Evolutionary conservation across 2,797 vertebrate genomes (phyloP), one percentile per base, ranked within the genome.

Genomic region (Semaprochilodus insignis): DNA sequence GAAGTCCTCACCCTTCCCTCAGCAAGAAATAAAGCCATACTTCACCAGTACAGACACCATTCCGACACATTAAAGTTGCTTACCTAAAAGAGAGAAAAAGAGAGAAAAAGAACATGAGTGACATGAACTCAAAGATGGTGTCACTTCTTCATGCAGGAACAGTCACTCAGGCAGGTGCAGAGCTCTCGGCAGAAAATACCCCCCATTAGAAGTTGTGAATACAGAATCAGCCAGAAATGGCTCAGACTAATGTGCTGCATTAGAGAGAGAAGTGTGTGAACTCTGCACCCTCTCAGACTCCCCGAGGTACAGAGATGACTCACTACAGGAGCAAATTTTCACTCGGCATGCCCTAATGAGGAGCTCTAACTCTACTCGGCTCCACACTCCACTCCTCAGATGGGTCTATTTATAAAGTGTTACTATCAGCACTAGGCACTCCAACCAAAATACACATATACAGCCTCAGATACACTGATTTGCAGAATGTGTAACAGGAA

Each of bases 361-460:
- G 51, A 23, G 48, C n/a, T 78, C 63, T 62, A 27, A 48, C 71
- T 27, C 13, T 21, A 31, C 19, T 1, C 48, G 16, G 19, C 25
- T 0, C 51, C 63, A 16, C 71, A 52, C 48, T 25, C 51, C 40
- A 44, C 59, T 44, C 55, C 69, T 82, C 81, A 74, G 48, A 69
- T 66, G 78, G 75, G 21, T 66, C 71, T 83, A 83, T 81, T 81
- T 71, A 83, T 81, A 78, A 80, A 71, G 82, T 75, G 82, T 78
- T 75, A 86, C 85, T 77, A 77, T 77, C 36, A 52, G 44, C 51
- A 51, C 34, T 36, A 65, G 36, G 54, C 51, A 71, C 60, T 59
- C 44, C 70, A 86, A 69, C 27, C 44, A 78, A 74, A 73, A 70
- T 44, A 25, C 72, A 17, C 76, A n/a, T 40, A 34, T 15, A 21